phyloP scores from a whole-genome alignment of 2,888 invertebrate species.

The Mimachlamys varia region DNA sequence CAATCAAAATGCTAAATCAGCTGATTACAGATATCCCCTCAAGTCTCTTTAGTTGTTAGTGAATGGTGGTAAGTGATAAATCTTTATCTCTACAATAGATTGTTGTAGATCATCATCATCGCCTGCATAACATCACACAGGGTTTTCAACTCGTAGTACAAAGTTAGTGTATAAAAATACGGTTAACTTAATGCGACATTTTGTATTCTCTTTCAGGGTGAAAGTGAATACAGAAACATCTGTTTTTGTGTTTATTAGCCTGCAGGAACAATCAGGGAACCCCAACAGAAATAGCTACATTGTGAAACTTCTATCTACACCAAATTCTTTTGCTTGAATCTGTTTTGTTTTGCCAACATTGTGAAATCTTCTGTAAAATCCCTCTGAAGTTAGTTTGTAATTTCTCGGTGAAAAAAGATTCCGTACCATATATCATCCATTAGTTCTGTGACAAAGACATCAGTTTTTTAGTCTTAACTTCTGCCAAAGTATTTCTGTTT shows the following conservation, averaged over 20 bases:
- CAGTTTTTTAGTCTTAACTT: background rate
- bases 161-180: conserved; percentile 5
- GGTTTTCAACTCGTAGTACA: background rate
- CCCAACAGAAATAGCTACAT: background rate
- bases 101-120: background rate
- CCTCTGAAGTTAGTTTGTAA: background rate
- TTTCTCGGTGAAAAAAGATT: background rate
- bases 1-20: background rate
- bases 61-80: background rate
- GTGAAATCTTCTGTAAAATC: conserved; percentile 16
- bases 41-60: background rate
- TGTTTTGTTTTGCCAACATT: conserved; percentile 3
- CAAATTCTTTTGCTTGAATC: background rate
- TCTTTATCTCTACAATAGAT: background rate
- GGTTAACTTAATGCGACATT: background rate
- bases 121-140: background rate
- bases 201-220: conserved; percentile 17
- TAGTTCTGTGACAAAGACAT: conserved; percentile 15
- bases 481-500: background rate
- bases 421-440: background rate
- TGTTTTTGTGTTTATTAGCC: background rate
- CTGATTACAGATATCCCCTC: background rate
- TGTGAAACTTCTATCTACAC: background rate
- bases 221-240: background rate
- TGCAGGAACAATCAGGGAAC: background rate